Evolutionary conservation across 2,888 invertebrate genomes (phyloP).

Genomic region (Bellardia pandia): DNA sequence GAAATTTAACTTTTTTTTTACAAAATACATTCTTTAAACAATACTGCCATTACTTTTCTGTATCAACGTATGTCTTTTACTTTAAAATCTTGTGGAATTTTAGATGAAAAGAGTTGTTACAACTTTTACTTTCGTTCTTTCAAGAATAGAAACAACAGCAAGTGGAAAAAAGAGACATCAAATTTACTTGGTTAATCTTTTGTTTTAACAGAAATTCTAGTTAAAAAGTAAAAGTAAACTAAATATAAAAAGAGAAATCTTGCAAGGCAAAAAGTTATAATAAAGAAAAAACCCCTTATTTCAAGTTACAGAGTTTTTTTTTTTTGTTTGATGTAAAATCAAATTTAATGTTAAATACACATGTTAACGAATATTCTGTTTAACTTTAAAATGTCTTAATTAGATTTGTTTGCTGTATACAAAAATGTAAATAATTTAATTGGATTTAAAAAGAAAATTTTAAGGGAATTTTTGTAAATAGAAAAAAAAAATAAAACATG

Average conservation of each 20-base stretch:
- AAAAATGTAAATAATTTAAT: not conserved
- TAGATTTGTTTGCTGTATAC: not conserved
- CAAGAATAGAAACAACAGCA: not conserved
- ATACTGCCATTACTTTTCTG: not conserved
- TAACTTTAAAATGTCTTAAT: not conserved
- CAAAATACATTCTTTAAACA: not conserved
- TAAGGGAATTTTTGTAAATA: not conserved
- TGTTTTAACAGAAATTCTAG: slow-evolving; percentile 23
- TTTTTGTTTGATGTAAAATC: not conserved
- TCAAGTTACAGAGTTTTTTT: not conserved
- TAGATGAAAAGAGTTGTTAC: slow-evolving; percentile 5
- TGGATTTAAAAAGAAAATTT: not conserved
- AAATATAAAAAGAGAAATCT: not conserved
- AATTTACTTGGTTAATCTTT: slow-evolving; percentile 53
- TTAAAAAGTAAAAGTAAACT: slow-evolving; percentile 28
- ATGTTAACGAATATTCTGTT: not conserved
- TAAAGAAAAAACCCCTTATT: not conserved
- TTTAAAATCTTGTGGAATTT: not conserved
- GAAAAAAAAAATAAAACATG: not conserved
- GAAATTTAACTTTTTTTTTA: not conserved
- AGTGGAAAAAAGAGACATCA: not conserved
- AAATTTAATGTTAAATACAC: not conserved
- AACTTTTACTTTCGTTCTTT: slow-evolving; percentile 50
- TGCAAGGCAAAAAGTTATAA: not conserved
- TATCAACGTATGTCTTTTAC: not conserved